Evolutionary conservation across 2,888 invertebrate genomes (phyloP).

Genomic region (Mythimna ferrago): DNA sequence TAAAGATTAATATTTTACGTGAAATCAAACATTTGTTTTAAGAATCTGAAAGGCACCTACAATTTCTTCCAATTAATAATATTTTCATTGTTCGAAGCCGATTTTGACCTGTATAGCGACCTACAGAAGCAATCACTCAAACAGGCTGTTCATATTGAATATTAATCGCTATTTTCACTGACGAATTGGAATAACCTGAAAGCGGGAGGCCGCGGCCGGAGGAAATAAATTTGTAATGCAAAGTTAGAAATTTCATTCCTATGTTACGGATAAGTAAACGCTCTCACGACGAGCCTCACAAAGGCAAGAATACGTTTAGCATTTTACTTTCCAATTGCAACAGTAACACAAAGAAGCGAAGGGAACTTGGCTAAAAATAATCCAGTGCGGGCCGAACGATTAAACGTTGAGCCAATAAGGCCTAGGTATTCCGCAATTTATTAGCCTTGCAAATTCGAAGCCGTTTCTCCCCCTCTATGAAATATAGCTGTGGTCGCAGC

Average conservation of each 20-base stretch:
- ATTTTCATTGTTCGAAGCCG: conserved; percentile 79
- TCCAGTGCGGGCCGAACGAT: conserved; percentile 82
- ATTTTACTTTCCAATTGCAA: conserved; percentile 80
- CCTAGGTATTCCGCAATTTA: conserved; percentile 90
- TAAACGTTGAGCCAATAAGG: conserved; percentile 88
- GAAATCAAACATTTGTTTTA: conserved; percentile 80
- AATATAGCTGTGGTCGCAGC: conserved; percentile 87
- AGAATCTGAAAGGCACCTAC: conserved; percentile 77
- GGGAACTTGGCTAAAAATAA: conserved; percentile 82
- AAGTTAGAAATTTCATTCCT: conserved; percentile 89
- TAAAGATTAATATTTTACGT: conserved; percentile 77
- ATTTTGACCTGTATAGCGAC: conserved; percentile 76
- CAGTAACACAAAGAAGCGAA: conserved; percentile 76
- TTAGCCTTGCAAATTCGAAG: conserved; percentile 90
- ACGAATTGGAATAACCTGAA: conserved; percentile 88
- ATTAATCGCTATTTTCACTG: conserved; percentile 89
- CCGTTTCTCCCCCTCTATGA: conserved; percentile 84
- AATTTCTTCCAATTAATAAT: conserved; percentile 82
- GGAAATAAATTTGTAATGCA: conserved; percentile 90
- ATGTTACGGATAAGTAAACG: conserved; percentile 88
- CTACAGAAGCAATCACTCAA: conserved; percentile 88
- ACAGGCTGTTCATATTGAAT: conserved; percentile 90
- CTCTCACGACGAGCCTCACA: conserved; percentile 78
- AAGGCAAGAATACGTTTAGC: conserved; percentile 85
- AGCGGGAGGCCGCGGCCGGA: conserved; percentile 79